A percentile compares a stretch with the other conserved stretches of the same genome.
These are phyloP conservation scores for Anaspis maculata DNA, from an alignment of 2,888 invertebrate genomes.

Conservation along the genomic window DNA sequence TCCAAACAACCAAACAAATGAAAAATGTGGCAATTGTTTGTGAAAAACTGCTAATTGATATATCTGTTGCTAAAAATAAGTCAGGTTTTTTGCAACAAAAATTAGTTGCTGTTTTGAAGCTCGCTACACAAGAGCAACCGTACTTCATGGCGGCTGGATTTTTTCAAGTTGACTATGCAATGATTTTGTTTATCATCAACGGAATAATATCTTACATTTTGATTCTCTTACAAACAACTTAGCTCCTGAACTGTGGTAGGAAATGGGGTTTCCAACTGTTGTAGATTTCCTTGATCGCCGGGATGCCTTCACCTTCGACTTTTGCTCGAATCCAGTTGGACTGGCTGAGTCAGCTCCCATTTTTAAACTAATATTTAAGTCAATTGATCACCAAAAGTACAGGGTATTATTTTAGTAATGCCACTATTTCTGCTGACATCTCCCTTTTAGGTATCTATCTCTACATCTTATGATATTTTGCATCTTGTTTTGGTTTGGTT, in stretches of 20 bases:
- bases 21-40: not conserved
- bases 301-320: no score
- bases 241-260: not conserved
- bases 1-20: not conserved
- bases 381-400: no score
- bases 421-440: no score
- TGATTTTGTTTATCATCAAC: constrained; percentile 11
- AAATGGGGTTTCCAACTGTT: no score
- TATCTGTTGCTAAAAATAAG: not conserved
- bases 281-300: no score
- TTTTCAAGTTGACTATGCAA: constrained; percentile 11
- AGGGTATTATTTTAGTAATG: no score
- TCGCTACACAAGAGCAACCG: constrained; percentile 10
- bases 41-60: constrained; percentile 3
- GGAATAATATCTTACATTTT: constrained; percentile 12
- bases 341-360: no score
- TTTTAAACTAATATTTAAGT: no score
- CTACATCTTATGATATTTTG: no score
- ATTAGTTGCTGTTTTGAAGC: constrained; percentile 6
- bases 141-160: constrained; percentile 15
- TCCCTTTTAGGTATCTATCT: no score
- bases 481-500: no score
- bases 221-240: constrained; percentile 2
- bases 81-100: constrained; percentile 7
- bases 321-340: no score